Evolutionary conservation across 2,113 vertebrate genomes (phyloP), one percentile per base, ranked within the genome.

Genomic region (Aegithalos caudatus): DNA sequence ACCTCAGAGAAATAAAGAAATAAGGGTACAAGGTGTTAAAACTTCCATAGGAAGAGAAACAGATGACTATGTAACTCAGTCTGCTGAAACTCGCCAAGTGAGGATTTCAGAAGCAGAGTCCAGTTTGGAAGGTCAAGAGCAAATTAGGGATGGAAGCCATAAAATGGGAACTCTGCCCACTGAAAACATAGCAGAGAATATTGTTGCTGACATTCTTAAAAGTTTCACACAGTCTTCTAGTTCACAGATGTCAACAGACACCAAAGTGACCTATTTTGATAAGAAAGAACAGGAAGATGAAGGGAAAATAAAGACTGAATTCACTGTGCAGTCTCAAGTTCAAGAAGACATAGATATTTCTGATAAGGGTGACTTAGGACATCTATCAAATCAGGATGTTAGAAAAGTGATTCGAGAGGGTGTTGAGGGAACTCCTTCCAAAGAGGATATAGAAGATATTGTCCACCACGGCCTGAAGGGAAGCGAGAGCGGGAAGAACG

Each of bases 271-370:
- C 22, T 99, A 98, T 57, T 93, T 98, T 44, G 97, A 98, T 96
- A 98, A 98, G 98, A 98, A 96, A 31, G 96, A 99, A 67, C 78
- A 97, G 20, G 95, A 98, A 27, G 98, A 98, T 23, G 98, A 98
- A 60, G 98, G 98, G 70, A 98, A 96, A 15, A 97, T 97, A 4
- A 99, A 98, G 96, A 99, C 98, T 1, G 96, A 99, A 87, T 98
- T 99, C 45, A 97, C 98, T 12, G 96, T 99, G 54, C 97, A 99
- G 77, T 99, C 99, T 33, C 99, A 98, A 84, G 96, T 99, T 81
- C 98, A 98, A 10, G 98, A 99, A 82, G 98, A 98, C 9, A 42
- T 99, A 17, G 98, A 98, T 80, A 17, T 99, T 92, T 98, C 98
- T 9, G 95, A 98, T 47, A 92, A 98, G 81, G 96, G 96, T 10